phyloP scores from a whole-genome alignment of 2,888 invertebrate species.

The Stenichneumon culpator region DNA sequence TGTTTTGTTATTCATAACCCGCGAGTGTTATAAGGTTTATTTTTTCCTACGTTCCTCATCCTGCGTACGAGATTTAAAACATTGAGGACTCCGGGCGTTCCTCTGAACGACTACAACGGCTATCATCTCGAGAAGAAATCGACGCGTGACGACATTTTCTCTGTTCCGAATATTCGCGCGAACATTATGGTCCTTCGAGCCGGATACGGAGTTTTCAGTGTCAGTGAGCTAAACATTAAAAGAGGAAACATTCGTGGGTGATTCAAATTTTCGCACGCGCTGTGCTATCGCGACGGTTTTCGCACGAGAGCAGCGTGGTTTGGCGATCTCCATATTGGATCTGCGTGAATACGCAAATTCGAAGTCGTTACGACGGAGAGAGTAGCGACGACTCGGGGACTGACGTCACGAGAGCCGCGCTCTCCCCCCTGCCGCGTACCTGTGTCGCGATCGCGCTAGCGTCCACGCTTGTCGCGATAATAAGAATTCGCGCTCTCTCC shows the following conservation, averaged over 20 bases:
- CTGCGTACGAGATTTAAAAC: too few species aligned
- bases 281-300: background rate
- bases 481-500: too few species aligned
- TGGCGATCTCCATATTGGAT: background rate
- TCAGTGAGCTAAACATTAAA: background rate
- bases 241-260: background rate
- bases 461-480: background rate
- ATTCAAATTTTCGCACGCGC: background rate
- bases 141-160: too few species aligned
- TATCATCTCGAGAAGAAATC: background rate
- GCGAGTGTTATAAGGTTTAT: too few species aligned
- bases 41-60: too few species aligned
- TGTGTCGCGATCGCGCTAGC: background rate
- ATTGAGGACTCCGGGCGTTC: background rate
- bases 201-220: conserved; percentile 7
- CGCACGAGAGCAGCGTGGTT: background rate
- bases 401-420: background rate
- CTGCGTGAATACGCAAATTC: background rate
- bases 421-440: background rate
- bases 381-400: background rate
- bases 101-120: background rate
- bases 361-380: background rate
- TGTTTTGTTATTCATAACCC: too few species aligned
- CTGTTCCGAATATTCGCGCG: background rate
- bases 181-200: conserved; percentile 7